Conservation (phyloP, 2,797 vertebrate species). For the Dendrocincla tyrannina region DNA sequence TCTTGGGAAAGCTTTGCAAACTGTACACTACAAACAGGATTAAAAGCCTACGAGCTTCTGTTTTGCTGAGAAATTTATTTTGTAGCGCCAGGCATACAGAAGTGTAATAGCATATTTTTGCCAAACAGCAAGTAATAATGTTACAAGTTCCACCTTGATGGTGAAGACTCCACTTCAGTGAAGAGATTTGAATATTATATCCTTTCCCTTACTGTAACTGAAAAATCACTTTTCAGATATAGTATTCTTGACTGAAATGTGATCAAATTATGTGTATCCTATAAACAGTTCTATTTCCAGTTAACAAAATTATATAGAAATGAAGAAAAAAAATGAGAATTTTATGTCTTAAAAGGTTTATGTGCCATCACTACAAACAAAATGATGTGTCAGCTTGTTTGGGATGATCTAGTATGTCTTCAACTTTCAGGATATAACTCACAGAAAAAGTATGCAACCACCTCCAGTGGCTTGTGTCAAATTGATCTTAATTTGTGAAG, state of each 20-base stretch:
- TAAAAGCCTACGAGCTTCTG: slow-evolving; percentile 11
- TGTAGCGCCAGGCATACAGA: not conserved
- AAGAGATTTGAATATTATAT: not conserved
- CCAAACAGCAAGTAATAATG: not conserved
- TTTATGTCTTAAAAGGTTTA: not conserved
- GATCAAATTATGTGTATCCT: not conserved
- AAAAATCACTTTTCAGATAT: not conserved
- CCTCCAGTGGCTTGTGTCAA: not conserved
- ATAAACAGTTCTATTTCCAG: not conserved
- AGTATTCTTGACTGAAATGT: not conserved
- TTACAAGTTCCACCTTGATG: not conserved
- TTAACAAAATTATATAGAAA: not conserved
- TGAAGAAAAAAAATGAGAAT: not conserved
- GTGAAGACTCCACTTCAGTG: not conserved
- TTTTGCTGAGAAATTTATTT: not conserved
- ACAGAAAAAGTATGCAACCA: not conserved
- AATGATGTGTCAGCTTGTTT: not conserved
- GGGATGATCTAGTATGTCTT: not conserved
- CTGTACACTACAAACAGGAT: not conserved
- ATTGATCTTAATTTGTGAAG: not conserved
- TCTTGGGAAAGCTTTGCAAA: slow-evolving; percentile 16
- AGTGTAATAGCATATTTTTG: not conserved
- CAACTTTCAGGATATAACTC: not conserved
- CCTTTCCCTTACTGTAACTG: not conserved
- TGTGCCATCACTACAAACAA: not conserved